phyloP scores from a whole-genome alignment of 2,797 vertebrate genomes.

The Acanthurus tractus region DNA sequence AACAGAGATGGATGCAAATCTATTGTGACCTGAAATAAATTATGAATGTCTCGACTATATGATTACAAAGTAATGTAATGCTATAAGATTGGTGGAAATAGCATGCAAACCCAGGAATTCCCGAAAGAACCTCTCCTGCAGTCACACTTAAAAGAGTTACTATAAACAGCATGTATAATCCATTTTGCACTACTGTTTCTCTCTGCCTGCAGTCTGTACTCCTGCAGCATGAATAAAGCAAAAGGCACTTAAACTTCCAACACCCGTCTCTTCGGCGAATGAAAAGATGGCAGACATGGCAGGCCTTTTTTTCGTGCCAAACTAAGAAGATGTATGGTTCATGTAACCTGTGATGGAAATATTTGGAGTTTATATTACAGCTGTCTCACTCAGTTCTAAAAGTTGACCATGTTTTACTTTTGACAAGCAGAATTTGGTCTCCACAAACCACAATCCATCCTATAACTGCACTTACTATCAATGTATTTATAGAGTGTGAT shows the following conservation, averaged over 20 bases:
- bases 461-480: background rate
- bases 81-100: conserved; percentile 27
- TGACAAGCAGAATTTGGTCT: background rate
- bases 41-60: conserved; percentile 25
- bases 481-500: too few relatives aligned
- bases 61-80: conserved; percentile 16
- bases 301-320: conserved; percentile 26
- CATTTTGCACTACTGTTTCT: conserved; percentile 30
- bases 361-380: conserved; percentile 36
- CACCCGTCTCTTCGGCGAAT: conserved; percentile 41
- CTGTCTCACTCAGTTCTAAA: conserved; percentile 22
- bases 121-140: conserved; percentile 27
- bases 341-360: conserved; percentile 43
- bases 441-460: background rate
- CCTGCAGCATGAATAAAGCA: conserved; percentile 79
- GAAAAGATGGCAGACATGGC: conserved; percentile 51
- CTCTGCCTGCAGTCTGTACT: conserved; percentile 30
- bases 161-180: conserved; percentile 56
- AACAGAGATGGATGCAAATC: conserved; percentile 9
- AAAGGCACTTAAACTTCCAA: conserved; percentile 69
- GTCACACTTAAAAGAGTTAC: conserved; percentile 44
- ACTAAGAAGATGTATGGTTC: conserved; percentile 35
- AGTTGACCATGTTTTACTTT: conserved; percentile 11
- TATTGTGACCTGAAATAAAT: conserved; percentile 31
- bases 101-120: conserved; percentile 41